A percentile compares a stretch with the other conserved stretches of the same genome.
phyloP scores from a whole-genome alignment of 1,140 invertebrate species.

The Sarcophaga bullata region DNA sequence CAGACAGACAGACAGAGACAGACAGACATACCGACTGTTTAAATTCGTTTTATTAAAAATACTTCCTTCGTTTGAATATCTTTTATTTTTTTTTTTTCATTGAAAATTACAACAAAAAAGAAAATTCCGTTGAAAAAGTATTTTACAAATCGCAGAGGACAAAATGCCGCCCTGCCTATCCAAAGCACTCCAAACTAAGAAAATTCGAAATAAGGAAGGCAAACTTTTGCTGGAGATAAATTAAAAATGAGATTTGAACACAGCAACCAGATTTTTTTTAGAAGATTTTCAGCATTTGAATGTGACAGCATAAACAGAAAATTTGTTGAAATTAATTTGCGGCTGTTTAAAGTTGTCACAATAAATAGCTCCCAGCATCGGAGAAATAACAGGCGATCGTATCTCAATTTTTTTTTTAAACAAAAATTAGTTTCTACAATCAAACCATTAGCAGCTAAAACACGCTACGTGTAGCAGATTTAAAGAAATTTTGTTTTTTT shows the following conservation, averaged over 20 bases:
- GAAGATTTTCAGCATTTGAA: neutral
- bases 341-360: constrained; percentile 7
- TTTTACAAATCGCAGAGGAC: neutral
- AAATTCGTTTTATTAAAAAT: no score
- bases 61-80: neutral
- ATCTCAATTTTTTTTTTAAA: no score
- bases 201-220: no score
- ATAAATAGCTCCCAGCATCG: neutral
- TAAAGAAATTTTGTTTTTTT: no score
- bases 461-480: no score
- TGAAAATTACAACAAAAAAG: neutral
- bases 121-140: neutral
- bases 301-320: neutral
- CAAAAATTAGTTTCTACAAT: no score
- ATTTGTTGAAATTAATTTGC: constrained; percentile 24
- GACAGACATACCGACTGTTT: neutral
- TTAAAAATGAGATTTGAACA: neutral
- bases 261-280: neutral
- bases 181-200: no score
- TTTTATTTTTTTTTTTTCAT: neutral
- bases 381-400: no score
- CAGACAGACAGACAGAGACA: neutral
- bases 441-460: no score
- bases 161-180: neutral
- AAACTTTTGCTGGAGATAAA: neutral